A percentile compares a stretch with the other conserved stretches of the same genome.
Conservation (phyloP, 64 coral and sea anemone genomes). For the Montipora efflorescens region DNA sequence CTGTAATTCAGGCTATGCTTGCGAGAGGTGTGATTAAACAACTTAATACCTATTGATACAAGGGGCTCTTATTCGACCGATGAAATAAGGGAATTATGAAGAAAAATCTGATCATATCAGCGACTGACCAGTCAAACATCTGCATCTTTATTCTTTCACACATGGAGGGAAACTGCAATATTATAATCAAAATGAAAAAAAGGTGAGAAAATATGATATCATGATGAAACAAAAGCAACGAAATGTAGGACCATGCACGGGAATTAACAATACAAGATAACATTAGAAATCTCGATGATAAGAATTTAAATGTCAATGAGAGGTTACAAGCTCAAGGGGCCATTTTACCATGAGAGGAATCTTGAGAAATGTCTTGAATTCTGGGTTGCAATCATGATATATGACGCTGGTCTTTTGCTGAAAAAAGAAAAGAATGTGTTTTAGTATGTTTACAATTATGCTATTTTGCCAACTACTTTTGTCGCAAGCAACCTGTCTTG, state of each 20-base stretch:
- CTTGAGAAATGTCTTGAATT: constrained; percentile 74
- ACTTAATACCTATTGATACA: too few relatives aligned
- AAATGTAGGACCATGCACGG: background rate
- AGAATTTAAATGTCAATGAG: too few relatives aligned
- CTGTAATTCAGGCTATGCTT: too few relatives aligned
- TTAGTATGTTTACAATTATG: too few relatives aligned
- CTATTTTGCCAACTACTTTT: too few relatives aligned
- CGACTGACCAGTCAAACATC: constrained; percentile 83
- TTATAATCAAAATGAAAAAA: background rate
- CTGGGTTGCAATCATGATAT: constrained; percentile 74
- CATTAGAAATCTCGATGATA: too few relatives aligned
- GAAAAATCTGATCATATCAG: background rate
- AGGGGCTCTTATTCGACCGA: too few relatives aligned
- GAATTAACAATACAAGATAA: too few relatives aligned
- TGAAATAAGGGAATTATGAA: background rate
- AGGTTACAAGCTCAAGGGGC: background rate
- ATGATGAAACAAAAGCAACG: background rate
- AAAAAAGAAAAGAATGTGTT: background rate
- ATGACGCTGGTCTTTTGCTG: constrained; percentile 73
- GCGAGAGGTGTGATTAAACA: too few relatives aligned
- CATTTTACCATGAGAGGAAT: constrained; percentile 45
- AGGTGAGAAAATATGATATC: background rate
- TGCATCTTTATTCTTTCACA: constrained; percentile 90
- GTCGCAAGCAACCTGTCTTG: too few relatives aligned
- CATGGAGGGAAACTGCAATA: constrained; percentile 88